Base-by-base conservation (phyloP, 23 tunicate genomes). In the Halocynthia roretzi region DNA sequence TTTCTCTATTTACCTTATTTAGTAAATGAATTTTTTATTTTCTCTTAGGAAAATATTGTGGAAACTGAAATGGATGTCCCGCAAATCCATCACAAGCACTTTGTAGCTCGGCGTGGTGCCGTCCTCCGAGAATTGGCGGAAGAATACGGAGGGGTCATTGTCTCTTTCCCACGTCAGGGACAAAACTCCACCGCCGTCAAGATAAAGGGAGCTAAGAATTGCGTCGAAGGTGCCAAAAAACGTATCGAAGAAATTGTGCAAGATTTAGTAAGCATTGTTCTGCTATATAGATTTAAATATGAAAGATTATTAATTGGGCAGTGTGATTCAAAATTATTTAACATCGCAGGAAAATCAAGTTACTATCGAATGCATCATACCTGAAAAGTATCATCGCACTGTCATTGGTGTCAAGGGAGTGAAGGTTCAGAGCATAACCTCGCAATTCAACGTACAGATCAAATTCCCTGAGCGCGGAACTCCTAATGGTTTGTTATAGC, bases 111-210 rank as follows among this genome's bases (percentile, higher is more conserved):
- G 19, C 80, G 99, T 49, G 99, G 87, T 19, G 92, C 86, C 48
- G 88, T 96, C 11, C 84, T 96, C 15, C 84, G 91, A 10, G 87
- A 89, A 17, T 71, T 96, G 50, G 77, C 84, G 10, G 99, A 96
- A 17, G 99, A 96, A 50, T 96, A 83, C 66, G 99, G 99, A 19
- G 96, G 96, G 7, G 96, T 96, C 0, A 69, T 87, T 17, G 84
- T 96, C 65, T 96, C 99, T 40, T 96, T 96, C 80, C 99, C 99
- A 57, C 83, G 99, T 49, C 57, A 68, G 9, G 93, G 84, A 56
- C 94, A 96, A 21, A 83, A 82, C 11, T 85, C 96, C 52, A 31
- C 81, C 80, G 85, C 64, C 54, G 99, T 96, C 19, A 76, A 82
- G 57, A 87, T 96, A 73, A 89, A 90, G 70, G 99, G 99, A 52